Base-by-base conservation (phyloP, 64 coral and sea anemone genomes). In the Montipora cactus region DNA sequence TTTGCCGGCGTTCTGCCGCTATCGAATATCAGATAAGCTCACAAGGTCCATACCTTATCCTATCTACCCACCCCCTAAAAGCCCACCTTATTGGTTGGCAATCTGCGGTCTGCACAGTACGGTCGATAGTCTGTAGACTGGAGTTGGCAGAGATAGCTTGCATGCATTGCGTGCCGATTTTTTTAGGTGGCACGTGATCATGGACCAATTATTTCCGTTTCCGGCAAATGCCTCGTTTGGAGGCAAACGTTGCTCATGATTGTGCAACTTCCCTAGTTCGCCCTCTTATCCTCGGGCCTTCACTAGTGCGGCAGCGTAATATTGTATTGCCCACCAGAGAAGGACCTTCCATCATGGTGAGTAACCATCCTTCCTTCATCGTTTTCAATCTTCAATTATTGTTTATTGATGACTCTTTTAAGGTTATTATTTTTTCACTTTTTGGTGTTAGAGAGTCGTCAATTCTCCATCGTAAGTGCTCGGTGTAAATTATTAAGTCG, bases 281-380 rank as follows among this genome's bases (percentile, higher is more conserved):
- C 83, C 94, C 93, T 98, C 93, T 95, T 92, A 47, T 71, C 88
- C 83, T 85, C 79, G 89, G 89, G 88, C 74, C 92, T 81, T 93
- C 78, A 84, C 82, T 79, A n/a, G 14, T 48, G 78, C 81, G 89
- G 71, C 74, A 37, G 0, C 87, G 88, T 95, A 1, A 70, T 64
- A 67, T 71, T 55, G 79, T 76, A 25, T 44, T 74, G 71, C 55
- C 48, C 71, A 19, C 85, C 59, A 95, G 88, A 72, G 91, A 98
- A 81, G 84, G 46, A 12, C 62, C 75, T 95, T 81, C 77, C 84
- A 95, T 84, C 77, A 98, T 98, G 96, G 96, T 98, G 91, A 89
- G 96, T 89, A 18, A 46, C 89, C 96, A 98, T 98, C 96, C 18
- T 45, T 37, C 15, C 66, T 78, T 59, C 87, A 98, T 98, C 96